Conservation (phyloP, 2,888 invertebrate genomes). For the Rhimphoctona megacephalus region DNA sequence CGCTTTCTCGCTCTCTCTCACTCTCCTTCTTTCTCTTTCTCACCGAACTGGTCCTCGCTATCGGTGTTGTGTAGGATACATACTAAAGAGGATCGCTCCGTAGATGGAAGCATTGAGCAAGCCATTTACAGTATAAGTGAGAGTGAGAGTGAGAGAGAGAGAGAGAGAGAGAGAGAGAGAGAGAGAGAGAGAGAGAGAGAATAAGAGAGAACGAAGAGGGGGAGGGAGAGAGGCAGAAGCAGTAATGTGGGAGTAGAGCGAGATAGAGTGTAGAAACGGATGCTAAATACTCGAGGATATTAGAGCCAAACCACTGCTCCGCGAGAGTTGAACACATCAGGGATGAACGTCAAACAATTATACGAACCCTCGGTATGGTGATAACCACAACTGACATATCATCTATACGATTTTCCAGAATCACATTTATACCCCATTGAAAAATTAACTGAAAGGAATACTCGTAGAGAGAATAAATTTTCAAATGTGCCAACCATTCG, state of each 20-base stretch:
- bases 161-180: conserved; percentile 37
- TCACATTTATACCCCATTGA: conserved; percentile 20
- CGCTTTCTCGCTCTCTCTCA: conserved; percentile 65
- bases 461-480: not conserved
- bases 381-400: conserved; percentile 31
- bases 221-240: conserved; percentile 57
- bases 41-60: conserved; percentile 56
- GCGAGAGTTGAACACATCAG: conserved; percentile 56
- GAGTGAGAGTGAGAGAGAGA: not conserved
- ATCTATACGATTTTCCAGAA: conserved; percentile 19
- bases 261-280: conserved; percentile 51
- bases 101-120: conserved; percentile 50
- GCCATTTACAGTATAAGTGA: conserved; percentile 62
- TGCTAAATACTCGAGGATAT: conserved; percentile 70
- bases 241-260: conserved; percentile 44
- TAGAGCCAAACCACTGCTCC: conserved; percentile 68
- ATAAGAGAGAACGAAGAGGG: no score
- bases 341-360: conserved; percentile 66
- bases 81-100: conserved; percentile 69
- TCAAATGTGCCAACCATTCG: not conserved
- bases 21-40: conserved; percentile 35
- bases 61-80: conserved; percentile 66
- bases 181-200: conserved; percentile 16
- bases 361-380: conserved; percentile 11
- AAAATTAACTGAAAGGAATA: conserved; percentile 1